Conservation (phyloP, 2,888 invertebrate species). For the Antheraea assamensis region DNA sequence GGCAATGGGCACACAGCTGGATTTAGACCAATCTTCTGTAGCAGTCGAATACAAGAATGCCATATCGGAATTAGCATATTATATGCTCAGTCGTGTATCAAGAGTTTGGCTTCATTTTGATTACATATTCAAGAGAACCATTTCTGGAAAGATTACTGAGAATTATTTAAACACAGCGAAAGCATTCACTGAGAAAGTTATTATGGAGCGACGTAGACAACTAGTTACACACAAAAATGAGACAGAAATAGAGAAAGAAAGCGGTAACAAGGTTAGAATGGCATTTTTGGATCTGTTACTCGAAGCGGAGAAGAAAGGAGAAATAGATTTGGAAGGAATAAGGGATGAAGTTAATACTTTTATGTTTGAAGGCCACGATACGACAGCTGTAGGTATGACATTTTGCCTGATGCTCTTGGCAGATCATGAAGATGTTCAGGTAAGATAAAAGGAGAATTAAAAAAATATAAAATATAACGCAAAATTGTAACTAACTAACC, state of each 20-base stretch:
- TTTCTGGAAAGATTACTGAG: background rate
- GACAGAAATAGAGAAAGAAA: background rate
- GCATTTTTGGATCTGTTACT: constrained; percentile 84
- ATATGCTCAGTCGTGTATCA: no score
- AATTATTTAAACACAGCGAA: constrained; percentile 8
- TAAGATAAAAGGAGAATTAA: constrained; percentile 13
- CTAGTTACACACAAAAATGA: background rate
- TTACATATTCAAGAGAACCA: constrained; percentile 68
- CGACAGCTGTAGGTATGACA: no score
- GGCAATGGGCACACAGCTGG: no score
- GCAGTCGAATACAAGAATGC: constrained; percentile 59
- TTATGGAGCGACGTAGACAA: constrained; percentile 9
- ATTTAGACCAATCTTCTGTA: constrained; percentile 53
- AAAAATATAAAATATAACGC: no score
- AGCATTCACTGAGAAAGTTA: constrained; percentile 13
- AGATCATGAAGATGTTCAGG: constrained; percentile 46
- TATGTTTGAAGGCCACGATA: no score
- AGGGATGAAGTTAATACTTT: constrained; percentile 87
- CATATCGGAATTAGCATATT: constrained; percentile 6
- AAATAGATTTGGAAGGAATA: constrained; percentile 82
- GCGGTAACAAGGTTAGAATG: constrained; percentile 62
- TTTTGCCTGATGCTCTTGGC: no score
- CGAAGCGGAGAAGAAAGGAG: constrained; percentile 77
- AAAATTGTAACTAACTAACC: no score
- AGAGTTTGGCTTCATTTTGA: constrained; percentile 81